A percentile compares a stretch with the other conserved stretches of the same genome.
phyloP scores from a whole-genome alignment of 2,113 vertebrate species.

The Nyctibius bracteatus region DNA sequence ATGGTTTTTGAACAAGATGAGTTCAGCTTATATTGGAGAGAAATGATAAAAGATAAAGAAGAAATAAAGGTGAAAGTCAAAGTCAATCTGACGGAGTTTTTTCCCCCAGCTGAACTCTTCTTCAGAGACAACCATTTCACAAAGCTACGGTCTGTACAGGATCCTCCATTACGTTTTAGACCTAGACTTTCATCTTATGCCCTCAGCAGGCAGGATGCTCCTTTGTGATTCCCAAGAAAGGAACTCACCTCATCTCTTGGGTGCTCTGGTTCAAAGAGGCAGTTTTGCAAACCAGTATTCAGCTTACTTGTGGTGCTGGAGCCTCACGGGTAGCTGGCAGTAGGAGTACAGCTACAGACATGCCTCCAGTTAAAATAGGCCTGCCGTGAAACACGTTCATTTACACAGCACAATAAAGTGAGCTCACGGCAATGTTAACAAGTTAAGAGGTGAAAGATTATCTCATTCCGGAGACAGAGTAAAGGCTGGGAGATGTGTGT shows the following conservation, averaged over 20 bases:
- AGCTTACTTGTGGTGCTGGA: background rate
- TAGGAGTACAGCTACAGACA: background rate
- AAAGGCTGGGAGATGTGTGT: background rate
- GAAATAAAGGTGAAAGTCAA: background rate
- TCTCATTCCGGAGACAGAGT: background rate
- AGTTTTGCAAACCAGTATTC: background rate
- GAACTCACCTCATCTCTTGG: background rate
- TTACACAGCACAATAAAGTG: background rate
- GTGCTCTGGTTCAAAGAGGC: background rate
- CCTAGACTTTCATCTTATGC: background rate
- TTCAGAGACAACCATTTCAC: background rate
- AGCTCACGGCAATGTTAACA: accelerated
- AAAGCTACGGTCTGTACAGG: background rate
- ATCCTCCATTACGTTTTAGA: background rate
- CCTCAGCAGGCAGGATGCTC: background rate
- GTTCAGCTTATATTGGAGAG: background rate
- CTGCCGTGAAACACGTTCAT: background rate
- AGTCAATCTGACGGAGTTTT: background rate
- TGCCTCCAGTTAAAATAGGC: background rate
- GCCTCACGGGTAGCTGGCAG: background rate
- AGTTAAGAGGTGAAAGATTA: background rate
- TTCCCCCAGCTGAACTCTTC: background rate
- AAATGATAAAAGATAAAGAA: background rate
- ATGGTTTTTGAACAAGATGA: background rate
- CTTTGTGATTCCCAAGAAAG: background rate